A percentile compares a stretch with the other conserved stretches of the same genome.
These are phyloP conservation scores for Agriotes lineatus DNA, from an alignment of 2,888 invertebrate genomes.

Conservation along the genomic window DNA sequence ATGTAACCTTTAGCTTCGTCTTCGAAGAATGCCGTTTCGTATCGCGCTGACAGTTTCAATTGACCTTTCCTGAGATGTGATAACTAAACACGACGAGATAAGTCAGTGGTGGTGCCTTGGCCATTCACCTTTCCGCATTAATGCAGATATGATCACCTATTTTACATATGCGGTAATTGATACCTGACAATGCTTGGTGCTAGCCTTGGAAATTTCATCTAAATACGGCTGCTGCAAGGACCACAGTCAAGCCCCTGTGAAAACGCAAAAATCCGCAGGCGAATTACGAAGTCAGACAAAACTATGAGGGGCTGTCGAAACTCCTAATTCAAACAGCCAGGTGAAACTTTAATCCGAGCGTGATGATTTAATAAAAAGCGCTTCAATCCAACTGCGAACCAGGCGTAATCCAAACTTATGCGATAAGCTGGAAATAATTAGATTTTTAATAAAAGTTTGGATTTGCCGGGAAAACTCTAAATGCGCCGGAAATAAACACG, in stretches of 20 bases:
- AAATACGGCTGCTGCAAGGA: too few relatives aligned
- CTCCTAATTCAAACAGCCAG: conserved; percentile 19
- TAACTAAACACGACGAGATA: not conserved
- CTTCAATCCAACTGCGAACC: conserved; percentile 8
- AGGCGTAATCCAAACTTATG: conserved; percentile 38
- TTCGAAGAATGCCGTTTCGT: not conserved
- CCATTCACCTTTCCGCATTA: conserved; percentile 15
- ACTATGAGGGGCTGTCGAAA: not conserved
- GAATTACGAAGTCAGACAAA: not conserved
- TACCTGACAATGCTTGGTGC: not conserved
- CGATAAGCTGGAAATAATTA: conserved; percentile 41
- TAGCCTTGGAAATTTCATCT: not conserved
- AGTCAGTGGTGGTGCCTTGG: conserved; percentile 10
- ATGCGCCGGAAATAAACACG: conserved; percentile 46
- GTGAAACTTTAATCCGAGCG: conserved; percentile 39
- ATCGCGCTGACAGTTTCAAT: conserved; percentile 1
- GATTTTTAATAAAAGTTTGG: conserved; percentile 44
- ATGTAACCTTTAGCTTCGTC: not conserved
- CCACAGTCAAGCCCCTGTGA: too few relatives aligned
- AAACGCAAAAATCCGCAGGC: too few relatives aligned
- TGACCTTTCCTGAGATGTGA: conserved; percentile 8
- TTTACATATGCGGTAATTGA: conserved; percentile 13
- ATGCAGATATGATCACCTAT: conserved; percentile 13
- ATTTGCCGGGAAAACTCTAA: conserved; percentile 38
- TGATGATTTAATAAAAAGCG: conserved; percentile 34